Base-by-base conservation (phyloP, 2,113 vertebrate species). In the Poicephalus gulielmi region DNA sequence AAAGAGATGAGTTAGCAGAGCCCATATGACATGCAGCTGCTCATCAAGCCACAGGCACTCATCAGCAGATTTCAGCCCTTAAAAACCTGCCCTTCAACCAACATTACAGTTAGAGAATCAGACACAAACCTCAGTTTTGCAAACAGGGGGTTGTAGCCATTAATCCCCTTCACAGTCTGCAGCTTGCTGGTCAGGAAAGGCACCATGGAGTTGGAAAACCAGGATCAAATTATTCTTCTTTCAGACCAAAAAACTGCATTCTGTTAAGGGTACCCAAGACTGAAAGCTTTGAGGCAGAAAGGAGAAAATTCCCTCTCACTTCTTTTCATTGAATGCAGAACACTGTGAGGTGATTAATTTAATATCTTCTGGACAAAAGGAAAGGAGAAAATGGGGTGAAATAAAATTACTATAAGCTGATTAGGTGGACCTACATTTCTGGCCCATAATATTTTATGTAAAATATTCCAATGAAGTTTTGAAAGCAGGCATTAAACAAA, bases 171-270 rank as follows among this genome's bases (percentile, higher is more conserved):
- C 15, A 37, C 3, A 71, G 11, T 11, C 62, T 76, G 9, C 43
- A 80, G 17, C 17, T 57, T 82, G 27, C 14, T 62, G 7, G 17
- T 69, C 68, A 83, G 53, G 68, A 52, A 69, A 75, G 22, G 37
- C 33, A 77, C 8, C 11, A n/a, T 10, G 4, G 16, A 75, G 7
- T 1, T 30, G 31, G 11, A 87, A 66, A 41, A 1, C 0, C 2
- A 39, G 33, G 12, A 75, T 63, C 37, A 74, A 89, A 81, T 39
- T 5, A 30, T 63, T 71, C 17, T 27, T 18, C 33, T 75, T 76
- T 57, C 37, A 81, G 25, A 50, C 33, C 69, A 82, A 81, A 1
- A 50, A 62, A 9, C 23, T 20, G 43, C 11, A 28, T 80, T 92
- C 14, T 62, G 10, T 81, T 49, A 49, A 41, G 13, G 6, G 5